phyloP scores from a whole-genome alignment of 2,888 invertebrate species.

The Trimorus sp. region DNA sequence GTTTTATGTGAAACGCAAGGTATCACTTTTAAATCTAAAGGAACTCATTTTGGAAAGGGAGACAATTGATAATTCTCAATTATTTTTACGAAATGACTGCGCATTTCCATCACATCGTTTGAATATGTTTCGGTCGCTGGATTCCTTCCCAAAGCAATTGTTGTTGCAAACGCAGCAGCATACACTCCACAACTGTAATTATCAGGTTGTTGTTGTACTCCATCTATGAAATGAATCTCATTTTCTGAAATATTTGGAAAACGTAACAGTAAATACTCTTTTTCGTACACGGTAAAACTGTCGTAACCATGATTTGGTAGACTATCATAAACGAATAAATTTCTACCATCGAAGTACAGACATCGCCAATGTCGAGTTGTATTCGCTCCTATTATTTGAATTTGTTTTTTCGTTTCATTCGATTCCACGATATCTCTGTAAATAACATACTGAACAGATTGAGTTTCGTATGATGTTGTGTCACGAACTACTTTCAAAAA shows the following conservation, averaged over 20 bases:
- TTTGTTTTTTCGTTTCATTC: neutral
- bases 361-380: conserved; percentile 7
- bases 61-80: neutral
- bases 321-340: neutral
- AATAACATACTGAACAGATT: conserved; percentile 6
- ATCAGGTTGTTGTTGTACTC: neutral
- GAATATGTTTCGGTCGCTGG: neutral
- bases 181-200: neutral
- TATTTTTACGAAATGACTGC: conserved; percentile 1
- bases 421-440: neutral
- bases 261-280: neutral
- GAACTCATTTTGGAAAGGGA: neutral
- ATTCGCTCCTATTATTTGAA: conserved; percentile 24
- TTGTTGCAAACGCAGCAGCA: conserved; percentile 3
- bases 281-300: neutral
- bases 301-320: neutral
- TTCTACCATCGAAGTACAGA: neutral
- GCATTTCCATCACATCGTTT: neutral
- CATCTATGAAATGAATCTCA: neutral
- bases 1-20: too few relatives aligned
- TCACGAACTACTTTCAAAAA: conserved; percentile 23
- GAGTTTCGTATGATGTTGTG: neutral
- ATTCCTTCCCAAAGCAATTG: neutral
- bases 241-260: neutral
- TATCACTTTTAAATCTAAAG: too few relatives aligned